Evolutionary conservation across 2,797 vertebrate species (phyloP), one percentile per base, ranked within the genome.

Genomic region (Sarcophilus harrisii): DNA sequence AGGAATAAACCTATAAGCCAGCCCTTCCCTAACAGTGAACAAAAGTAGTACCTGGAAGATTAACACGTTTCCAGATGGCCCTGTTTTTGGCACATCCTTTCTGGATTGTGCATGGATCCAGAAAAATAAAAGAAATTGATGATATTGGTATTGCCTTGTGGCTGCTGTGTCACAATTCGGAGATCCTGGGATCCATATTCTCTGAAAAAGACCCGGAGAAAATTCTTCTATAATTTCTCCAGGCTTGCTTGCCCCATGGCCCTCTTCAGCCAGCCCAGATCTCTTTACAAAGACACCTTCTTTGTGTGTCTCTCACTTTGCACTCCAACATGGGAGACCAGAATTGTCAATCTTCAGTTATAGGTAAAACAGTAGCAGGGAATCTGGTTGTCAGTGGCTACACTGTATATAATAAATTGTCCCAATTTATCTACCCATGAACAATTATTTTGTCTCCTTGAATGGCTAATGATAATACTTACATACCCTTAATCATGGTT

Each of bases 401-500:
- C 52, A 32, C 49, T 55, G 30, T 57, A 90, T 90, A 32, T 52
- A 49, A 90, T 87, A 57, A 90, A 89, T 21, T 45, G 58, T 92
- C 87, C 32, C 16, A 58, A n/a, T 38, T 91, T 60, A 29, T 92
- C 95, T 89, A 62, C 66, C 96, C 0, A 2, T 58, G 92, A 45
- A 13, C 93, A 55, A 81, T 95, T 93, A 6, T 90, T 90, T 0
- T 12, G 11, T 93, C 87, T 96, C 57, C 66, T 90, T 55, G 91
- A 90, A n/a, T 28, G 62, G 90, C 16, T 81, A 87, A 52, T 62
- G 87, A 81, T 95, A 93, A 90, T 94, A 58, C 32, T 1, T 21
- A 2, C 94, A 11, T 96, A 93, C 73, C 59, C 91, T 94, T 97
- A 59, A 0, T 96, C 95, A 92, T 29, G 11, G 91, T 90, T 57